These are phyloP conservation scores for Volucella inanis DNA, from an alignment of 2,888 invertebrate genomes.

Conservation along the genomic window DNA sequence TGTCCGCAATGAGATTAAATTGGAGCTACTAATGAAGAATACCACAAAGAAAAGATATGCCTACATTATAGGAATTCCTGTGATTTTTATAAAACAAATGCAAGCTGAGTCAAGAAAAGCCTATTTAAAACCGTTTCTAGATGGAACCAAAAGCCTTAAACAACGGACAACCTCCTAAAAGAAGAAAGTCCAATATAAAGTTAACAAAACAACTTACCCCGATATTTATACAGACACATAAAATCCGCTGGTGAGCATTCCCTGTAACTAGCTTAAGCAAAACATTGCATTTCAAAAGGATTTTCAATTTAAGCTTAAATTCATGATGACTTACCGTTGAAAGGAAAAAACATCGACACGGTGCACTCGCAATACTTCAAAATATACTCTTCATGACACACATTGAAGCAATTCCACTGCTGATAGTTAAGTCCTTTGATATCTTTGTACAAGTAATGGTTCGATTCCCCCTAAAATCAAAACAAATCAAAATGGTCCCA, in stretches of 20 bases:
- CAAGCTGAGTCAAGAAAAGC: too few relatives aligned
- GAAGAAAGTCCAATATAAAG: too few relatives aligned
- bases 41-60: too few relatives aligned
- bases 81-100: too few relatives aligned
- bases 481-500: not conserved
- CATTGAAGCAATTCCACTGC: slow-evolving; percentile 79
- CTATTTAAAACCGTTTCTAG: too few relatives aligned
- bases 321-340: slow-evolving; percentile 75
- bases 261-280: slow-evolving; percentile 31
- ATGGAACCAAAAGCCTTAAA: too few relatives aligned
- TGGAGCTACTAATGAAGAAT: too few relatives aligned
- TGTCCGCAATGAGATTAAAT: too few relatives aligned
- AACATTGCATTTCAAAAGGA: not conserved
- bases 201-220: slow-evolving; percentile 76
- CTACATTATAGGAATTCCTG: too few relatives aligned
- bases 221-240: slow-evolving; percentile 79
- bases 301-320: too few relatives aligned
- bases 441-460: slow-evolving; percentile 68
- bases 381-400: slow-evolving; percentile 80
- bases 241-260: slow-evolving; percentile 77
- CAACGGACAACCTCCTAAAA: too few relatives aligned
- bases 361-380: slow-evolving; percentile 80
- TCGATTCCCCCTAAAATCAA: slow-evolving; percentile 71
- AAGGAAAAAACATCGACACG: slow-evolving; percentile 78
- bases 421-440: slow-evolving; percentile 75